A percentile compares a stretch with the other conserved stretches of the same genome.
Evolutionary conservation across 2,888 invertebrate genomes (phyloP).

Genomic region (Phortica magna): DNA sequence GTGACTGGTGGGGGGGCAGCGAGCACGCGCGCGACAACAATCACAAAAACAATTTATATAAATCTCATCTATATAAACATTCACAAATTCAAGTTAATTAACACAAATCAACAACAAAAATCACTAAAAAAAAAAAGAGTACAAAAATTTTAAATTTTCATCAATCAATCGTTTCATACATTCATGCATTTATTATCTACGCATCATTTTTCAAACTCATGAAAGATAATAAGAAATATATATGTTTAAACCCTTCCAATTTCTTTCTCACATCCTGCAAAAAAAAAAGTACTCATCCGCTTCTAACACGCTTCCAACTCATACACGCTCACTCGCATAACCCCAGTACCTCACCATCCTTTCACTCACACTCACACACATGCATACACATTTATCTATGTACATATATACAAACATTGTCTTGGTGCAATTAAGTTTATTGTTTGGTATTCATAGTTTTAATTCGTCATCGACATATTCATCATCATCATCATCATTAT

Average conservation of each 20-base stretch:
- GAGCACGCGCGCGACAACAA: slow-evolving; percentile 68
- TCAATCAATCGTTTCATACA: no score
- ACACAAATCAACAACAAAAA: background rate
- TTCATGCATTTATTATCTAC: no score
- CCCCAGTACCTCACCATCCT: slow-evolving; percentile 21
- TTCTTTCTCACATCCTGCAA: background rate
- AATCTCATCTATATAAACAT: slow-evolving; percentile 33
- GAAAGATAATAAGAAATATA: no score
- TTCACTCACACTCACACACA: slow-evolving; percentile 22
- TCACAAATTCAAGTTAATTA: slow-evolving; percentile 15
- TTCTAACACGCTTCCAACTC: background rate
- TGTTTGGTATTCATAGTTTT: background rate
- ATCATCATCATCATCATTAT: background rate
- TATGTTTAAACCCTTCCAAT: no score
- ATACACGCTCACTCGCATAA: slow-evolving; percentile 31
- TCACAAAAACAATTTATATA: slow-evolving; percentile 37
- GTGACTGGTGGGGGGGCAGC: slow-evolving; percentile 72
- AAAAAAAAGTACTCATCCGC: slow-evolving; percentile 13
- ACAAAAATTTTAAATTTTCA: background rate
- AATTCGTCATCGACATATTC: background rate
- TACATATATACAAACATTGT: background rate
- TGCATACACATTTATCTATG: background rate
- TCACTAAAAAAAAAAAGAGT: background rate
- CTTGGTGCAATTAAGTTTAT: background rate
- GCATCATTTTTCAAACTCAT: no score